Base-by-base conservation (phyloP, 2,797 vertebrate genomes). In the Rhodeus uyekii region DNA sequence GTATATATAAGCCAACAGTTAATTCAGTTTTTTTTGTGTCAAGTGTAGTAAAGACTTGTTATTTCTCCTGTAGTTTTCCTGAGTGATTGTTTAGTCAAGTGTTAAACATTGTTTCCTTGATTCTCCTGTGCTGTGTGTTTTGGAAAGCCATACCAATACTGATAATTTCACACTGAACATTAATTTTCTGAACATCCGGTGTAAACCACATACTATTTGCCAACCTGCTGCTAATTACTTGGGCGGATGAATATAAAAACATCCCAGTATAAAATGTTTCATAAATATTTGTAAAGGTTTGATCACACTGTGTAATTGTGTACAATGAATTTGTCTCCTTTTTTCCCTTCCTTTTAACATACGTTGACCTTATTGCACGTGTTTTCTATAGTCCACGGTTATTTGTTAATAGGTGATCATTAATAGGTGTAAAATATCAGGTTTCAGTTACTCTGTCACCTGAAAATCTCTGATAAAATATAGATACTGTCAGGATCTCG, bases 401-500 rank as follows among this genome's bases (percentile, higher is more conserved):
- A 76, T 67, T 44, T 55, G 16, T 27, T n/a, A 19, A n/a, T n/a
- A n/a, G n/a, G n/a, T n/a, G n/a, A 65, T 22, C 13, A 65, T 67
- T 82, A 42, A 58, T 42, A 68, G 63, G 36, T 82, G 46, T 63
- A 3, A 73, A 46, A 73, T 13, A 61, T 44, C 50, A 32, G 50
- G 46, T 58, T 74, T 74, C 34, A 38, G 50, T 32, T 36, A 22
- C 29, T 72, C 16, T 36, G 36, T 64, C 58, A 64, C 39, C n/a
- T 19, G 13, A 53, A 65, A 67, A 32, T 48, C 42, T 18, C 44
- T 81, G 44, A 34, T 29, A 9, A 13, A 39, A 53, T 36, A 55
- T 12, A 12, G 42, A 73, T 22, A 9, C 14, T 79, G 36, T 74
- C 55, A 72, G 22, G 29, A 32, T 46, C 44, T 81, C 0, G 6